Evolutionary conservation across 2,113 vertebrate species (phyloP).

Genomic region (Anguilla rostrata): DNA sequence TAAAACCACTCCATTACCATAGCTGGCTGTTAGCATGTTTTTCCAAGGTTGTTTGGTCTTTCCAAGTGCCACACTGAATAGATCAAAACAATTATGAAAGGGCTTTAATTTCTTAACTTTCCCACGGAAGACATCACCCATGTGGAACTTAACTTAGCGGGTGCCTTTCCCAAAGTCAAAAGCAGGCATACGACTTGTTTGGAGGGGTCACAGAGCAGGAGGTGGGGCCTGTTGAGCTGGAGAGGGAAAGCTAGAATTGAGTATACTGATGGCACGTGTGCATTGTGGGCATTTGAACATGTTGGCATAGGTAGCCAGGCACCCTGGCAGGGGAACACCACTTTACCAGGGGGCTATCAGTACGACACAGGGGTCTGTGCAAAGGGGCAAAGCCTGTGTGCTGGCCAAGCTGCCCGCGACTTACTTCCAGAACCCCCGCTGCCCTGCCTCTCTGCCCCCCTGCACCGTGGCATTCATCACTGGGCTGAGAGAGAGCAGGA

Average conservation of each 20-base stretch:
- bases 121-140: conserved; percentile 23
- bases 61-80: conserved; percentile 41
- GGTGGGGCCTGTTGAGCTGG: not conserved
- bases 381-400: not conserved
- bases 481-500: not conserved
- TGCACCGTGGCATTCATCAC: not conserved
- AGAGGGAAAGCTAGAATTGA: not conserved
- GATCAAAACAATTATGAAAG: conserved; percentile 27
- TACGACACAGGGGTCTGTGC: not conserved
- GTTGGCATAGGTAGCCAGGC: not conserved
- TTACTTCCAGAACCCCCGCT: not conserved
- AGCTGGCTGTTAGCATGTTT: conserved; percentile 51
- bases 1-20: conserved; percentile 45
- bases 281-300: not conserved
- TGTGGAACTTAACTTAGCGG: conserved; percentile 9
- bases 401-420: not conserved
- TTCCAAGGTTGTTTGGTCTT: conserved; percentile 20
- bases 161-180: not conserved
- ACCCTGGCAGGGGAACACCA: not conserved
- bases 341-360: not conserved
- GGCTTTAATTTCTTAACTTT: conserved; percentile 9
- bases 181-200: not conserved
- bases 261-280: not conserved
- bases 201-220: not conserved
- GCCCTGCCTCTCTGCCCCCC: not conserved